Base-by-base conservation (phyloP, 2,888 invertebrate genomes). In the Abscondita cerata region DNA sequence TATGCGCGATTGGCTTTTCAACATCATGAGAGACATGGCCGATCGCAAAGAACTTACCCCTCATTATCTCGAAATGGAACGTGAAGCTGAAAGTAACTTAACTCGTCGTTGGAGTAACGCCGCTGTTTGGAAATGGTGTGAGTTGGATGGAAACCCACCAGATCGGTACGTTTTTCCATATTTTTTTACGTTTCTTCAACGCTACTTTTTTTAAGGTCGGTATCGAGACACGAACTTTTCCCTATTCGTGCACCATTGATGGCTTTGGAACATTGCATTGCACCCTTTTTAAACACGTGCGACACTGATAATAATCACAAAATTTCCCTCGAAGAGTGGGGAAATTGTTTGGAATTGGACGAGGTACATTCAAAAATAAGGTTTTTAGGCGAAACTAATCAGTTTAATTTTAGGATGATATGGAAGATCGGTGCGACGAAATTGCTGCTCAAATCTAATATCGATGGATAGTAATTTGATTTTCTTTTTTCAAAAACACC, bases 61-160 rank as follows among this genome's bases (percentile, higher is more conserved):
- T 52, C 90, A 94, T 78, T 96, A 91, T 81, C 83, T 91, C 81
- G 86, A 88, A 80, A 89, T 95, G 91, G 90, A 96, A 83, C 86
- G 90, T 70, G 95, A 95, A 82, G 95, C 95, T 34, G 95, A 96
- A 83, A 85, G 87, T 50, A 92, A 93, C 80, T 85, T 91, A 79
- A 91, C 92, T 15, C 86, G 91, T 59, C 89, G 92, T 72, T 94
- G 94, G 92, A 84, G 89, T 62, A 95, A 95, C 81, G 97, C 98
- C 47, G 96, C 96, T 70, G 89, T 98, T 70, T 98, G 98, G 98
- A 98, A 98, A 82, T 95, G 93, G 92, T 98, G 98, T 80, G 97
- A 98, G 80, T 87, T 98, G 62, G 98, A 98, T 81, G 92, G 92
- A 55, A 90, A 94, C 82, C 93, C 95, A 70, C 90, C 91, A 76